phyloP scores from a whole-genome alignment of 2,797 vertebrate species.

The Amblyopsis hoosieri region DNA sequence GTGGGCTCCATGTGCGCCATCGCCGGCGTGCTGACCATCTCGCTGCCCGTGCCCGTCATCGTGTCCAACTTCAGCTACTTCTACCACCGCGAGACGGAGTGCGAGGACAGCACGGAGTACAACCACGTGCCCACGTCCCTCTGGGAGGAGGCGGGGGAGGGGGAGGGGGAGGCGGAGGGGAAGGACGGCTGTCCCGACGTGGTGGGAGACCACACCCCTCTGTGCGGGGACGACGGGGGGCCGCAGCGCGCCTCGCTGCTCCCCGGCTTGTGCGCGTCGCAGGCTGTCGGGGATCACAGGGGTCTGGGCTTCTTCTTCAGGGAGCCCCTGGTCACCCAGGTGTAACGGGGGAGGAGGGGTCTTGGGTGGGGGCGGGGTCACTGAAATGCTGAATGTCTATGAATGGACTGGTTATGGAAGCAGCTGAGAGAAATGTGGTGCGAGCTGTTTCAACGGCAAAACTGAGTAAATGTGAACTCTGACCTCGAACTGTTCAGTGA shows the following conservation, averaged over 20 bases:
- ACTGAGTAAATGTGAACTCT: background rate
- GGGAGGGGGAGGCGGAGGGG: constrained; percentile 34
- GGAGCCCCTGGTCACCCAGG: constrained; percentile 81
- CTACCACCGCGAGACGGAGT: constrained; percentile 88
- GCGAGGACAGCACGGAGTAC: constrained; percentile 79
- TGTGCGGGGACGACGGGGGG: constrained; percentile 58
- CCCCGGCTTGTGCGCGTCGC: constrained; percentile 67
- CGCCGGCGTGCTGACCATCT: constrained; percentile 92
- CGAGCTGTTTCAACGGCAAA: constrained; percentile 1
- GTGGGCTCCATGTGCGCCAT: constrained; percentile 92
- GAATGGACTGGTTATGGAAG: no score
- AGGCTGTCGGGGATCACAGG: constrained; percentile 38
- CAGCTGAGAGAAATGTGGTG: no score
- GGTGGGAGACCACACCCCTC: constrained; percentile 58
- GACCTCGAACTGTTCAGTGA: background rate
- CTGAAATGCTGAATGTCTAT: background rate
- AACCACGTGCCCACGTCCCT: constrained; percentile 80
- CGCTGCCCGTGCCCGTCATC: constrained; percentile 90
- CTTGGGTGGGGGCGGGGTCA: no score
- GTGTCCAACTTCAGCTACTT: constrained; percentile 97
- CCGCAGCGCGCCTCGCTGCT: constrained; percentile 64
- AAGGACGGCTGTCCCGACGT: constrained; percentile 49
- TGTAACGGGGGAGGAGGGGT: constrained; percentile 61
- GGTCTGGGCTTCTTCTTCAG: constrained; percentile 48
- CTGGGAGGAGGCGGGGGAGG: constrained; percentile 65